Base-by-base conservation (phyloP, 2,888 invertebrate genomes). In the Bellardia bayeri region DNA sequence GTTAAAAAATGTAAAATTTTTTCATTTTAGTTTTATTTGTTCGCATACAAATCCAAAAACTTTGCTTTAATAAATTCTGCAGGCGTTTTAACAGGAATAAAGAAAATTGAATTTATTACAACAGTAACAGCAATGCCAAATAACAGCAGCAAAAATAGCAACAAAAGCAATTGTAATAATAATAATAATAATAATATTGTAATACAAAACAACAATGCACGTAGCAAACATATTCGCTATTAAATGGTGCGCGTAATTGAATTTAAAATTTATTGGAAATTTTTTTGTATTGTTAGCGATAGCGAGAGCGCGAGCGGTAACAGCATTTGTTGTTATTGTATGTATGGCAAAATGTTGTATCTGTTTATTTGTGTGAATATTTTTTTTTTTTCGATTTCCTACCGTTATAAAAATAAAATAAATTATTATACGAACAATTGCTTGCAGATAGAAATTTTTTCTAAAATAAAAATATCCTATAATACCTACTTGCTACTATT, bases 191-290 rank as follows among this genome's bases (percentile, higher is more conserved):
- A n/a, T 63, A 63, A 64, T 37, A 37, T 40, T 64, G 63, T 64
- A 40, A 40, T 64, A 64, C 63, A 40, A 66, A 69, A 78, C 16
- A 30, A 42, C 23, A 56, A 33, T 51, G 63, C 71, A 68, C 63
- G 72, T 72, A 72, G 23, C 61, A 16, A 82, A 54, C 58, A 75
- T 82, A 51, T 72, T 74, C 54, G 71, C 64, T 78, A 78, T 78
- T 84, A 58, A 84, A 84, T 84, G 83, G 78, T 64, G 83, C 78
- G 64, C 83, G 64, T 78, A 84, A 84, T 84, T 84, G 69, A 78
- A 78, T 84, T 64, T 56, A 45, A 78, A 78, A 84, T 84, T 84
- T 84, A 78, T 71, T 45, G 64, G 40, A 56, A 81, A 64, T 80
- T 14, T 69, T 8, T 72, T 72, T 58, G 16, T 42, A 58, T 30